Evolutionary conservation across 2,888 invertebrate genomes (phyloP).

Genomic region (Xiphydria camelus): DNA sequence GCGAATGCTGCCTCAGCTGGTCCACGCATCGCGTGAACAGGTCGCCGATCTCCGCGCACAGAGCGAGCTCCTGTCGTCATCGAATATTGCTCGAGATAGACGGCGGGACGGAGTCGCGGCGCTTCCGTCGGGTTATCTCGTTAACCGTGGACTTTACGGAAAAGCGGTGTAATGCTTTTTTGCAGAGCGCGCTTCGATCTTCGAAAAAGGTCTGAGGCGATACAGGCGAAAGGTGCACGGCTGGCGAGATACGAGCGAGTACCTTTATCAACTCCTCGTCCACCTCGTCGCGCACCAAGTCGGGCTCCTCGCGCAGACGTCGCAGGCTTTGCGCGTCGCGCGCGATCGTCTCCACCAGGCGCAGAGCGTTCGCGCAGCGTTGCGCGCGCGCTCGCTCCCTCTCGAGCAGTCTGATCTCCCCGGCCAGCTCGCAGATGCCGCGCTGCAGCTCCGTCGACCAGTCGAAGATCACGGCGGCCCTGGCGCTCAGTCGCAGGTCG

Average conservation of each 20-base stretch:
- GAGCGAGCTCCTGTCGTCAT: slow-evolving; percentile 37
- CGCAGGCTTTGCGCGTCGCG: slow-evolving; percentile 23
- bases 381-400: slow-evolving; percentile 69
- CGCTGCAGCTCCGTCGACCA: slow-evolving; percentile 76
- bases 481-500: slow-evolving; percentile 65
- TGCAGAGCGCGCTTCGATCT: too few species aligned
- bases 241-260: too few species aligned
- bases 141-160: neutral
- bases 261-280: slow-evolving; percentile 76
- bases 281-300: slow-evolving; percentile 73
- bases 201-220: neutral
- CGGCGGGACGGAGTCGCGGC: too few species aligned
- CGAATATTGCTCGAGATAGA: too few species aligned
- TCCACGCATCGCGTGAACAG: slow-evolving; percentile 37
- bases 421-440: slow-evolving; percentile 68
- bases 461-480: slow-evolving; percentile 69
- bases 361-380: slow-evolving; percentile 66
- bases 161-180: neutral
- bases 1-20: slow-evolving; percentile 49
- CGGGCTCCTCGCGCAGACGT: slow-evolving; percentile 64
- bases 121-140: neutral
- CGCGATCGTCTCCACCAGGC: slow-evolving; percentile 71
- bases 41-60: slow-evolving; percentile 42
- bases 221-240: neutral
- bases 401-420: slow-evolving; percentile 70